Conservation (phyloP, 2,888 invertebrate species). For the Leptopilina myrica region DNA sequence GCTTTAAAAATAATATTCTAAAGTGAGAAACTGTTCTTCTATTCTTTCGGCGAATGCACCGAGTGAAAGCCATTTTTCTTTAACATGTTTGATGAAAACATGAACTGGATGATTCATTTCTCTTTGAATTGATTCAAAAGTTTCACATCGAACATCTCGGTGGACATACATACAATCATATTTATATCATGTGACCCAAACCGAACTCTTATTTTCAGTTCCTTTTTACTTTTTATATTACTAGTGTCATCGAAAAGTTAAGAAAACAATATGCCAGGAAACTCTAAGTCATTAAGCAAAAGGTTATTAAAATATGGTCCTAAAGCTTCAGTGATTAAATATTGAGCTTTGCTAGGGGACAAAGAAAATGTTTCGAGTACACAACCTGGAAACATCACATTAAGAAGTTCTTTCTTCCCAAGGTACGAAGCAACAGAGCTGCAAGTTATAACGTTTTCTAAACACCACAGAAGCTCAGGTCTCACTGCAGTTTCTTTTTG, state of each 20-base stretch:
- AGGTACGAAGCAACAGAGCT: slow-evolving; percentile 19
- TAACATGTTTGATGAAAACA: slow-evolving; percentile 48
- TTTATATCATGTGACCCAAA: too few relatives aligned
- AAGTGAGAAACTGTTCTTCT: slow-evolving; percentile 49
- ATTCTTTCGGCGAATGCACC: slow-evolving; percentile 44
- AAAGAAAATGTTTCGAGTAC: slow-evolving; percentile 14
- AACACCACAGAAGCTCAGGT: slow-evolving; percentile 1
- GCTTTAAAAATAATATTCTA: slow-evolving; percentile 48
- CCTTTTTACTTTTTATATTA: slow-evolving; percentile 18
- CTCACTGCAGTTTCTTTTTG: slow-evolving; percentile 4
- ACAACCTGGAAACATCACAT: slow-evolving; percentile 10
- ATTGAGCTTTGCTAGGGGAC: slow-evolving; percentile 23
- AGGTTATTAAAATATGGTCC: slow-evolving; percentile 41
- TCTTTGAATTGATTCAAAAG: slow-evolving; percentile 47
- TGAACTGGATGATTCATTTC: slow-evolving; percentile 35
- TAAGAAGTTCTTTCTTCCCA: slow-evolving; percentile 16
- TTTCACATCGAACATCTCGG: slow-evolving; percentile 47
- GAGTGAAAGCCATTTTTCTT: slow-evolving; percentile 48
- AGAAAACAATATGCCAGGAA: slow-evolving; percentile 25
- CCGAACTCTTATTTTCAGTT: not conserved
- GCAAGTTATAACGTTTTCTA: slow-evolving; percentile 8
- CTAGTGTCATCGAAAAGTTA: slow-evolving; percentile 13
- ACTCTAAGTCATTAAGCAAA: slow-evolving; percentile 24
- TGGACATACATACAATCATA: not conserved
- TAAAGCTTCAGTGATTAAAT: slow-evolving; percentile 39